Conservation (phyloP, 2,888 invertebrate genomes). For the Epinotia bilunana region DNA sequence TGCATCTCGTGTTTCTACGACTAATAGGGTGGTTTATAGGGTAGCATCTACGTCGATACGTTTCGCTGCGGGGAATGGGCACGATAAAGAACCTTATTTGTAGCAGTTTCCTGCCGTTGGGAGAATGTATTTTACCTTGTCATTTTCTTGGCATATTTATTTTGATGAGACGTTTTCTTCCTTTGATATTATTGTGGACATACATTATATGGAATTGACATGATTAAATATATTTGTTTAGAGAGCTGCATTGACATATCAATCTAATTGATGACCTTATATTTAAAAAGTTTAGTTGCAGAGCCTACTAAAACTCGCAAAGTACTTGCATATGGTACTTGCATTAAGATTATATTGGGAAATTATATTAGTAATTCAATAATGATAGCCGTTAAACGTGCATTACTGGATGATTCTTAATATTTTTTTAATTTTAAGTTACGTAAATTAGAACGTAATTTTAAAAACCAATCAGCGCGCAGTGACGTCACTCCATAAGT, state of each 20-base stretch:
- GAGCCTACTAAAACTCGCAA: no score
- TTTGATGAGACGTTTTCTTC: conserved; percentile 18
- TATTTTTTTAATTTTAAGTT: no score
- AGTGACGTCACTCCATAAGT: no score
- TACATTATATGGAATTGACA: neutral
- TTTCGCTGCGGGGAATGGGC: conserved; percentile 6
- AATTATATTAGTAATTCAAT: no score
- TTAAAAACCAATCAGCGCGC: no score
- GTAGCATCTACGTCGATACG: conserved; percentile 14
- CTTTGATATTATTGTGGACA: conserved; percentile 4
- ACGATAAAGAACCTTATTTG: conserved; percentile 35
- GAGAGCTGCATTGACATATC: neutral
- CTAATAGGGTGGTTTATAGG: conserved; percentile 44
- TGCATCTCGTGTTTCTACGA: conserved; percentile 24
- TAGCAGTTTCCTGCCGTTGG: conserved; percentile 8
- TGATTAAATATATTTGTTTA: neutral
- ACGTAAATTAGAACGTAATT: no score
- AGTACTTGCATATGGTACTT: no score
- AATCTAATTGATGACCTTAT: neutral
- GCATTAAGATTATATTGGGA: no score
- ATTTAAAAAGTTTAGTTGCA: neutral
- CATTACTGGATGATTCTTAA: no score
- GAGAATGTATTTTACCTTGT: conserved; percentile 13
- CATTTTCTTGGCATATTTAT: conserved; percentile 20
- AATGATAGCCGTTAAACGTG: no score